These are phyloP conservation scores for Ceratotherium simum DNA, from an alignment of 2,113 vertebrate species.

Conservation along the genomic window DNA sequence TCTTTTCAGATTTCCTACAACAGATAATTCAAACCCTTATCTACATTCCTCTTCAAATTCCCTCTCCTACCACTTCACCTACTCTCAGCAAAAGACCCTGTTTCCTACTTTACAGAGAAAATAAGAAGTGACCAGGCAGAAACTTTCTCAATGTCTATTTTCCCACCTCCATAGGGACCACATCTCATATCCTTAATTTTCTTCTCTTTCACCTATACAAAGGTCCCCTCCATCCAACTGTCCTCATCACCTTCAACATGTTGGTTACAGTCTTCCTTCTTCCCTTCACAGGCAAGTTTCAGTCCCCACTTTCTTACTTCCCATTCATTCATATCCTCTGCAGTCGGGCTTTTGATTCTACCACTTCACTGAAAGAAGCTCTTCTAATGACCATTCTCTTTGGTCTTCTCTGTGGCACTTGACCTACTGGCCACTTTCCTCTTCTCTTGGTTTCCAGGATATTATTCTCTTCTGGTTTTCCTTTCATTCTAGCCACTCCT, in stretches of 20 bases:
- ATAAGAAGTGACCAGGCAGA: neutral
- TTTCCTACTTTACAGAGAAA: neutral
- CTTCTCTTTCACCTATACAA: neutral
- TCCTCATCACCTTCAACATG: neutral
- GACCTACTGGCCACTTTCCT: neutral
- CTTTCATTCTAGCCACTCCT: neutral
- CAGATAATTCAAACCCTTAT: neutral
- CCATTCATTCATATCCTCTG: neutral
- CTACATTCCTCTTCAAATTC: slow-evolving; percentile 42
- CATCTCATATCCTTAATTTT: neutral
- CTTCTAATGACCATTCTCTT: neutral
- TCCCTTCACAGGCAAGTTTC: neutral
- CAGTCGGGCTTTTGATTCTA: slow-evolving; percentile 1
- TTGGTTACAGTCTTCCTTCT: neutral
- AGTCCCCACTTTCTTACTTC: neutral
- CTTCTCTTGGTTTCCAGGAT: neutral
- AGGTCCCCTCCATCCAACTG: neutral
- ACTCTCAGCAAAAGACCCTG: neutral
- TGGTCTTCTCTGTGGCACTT: neutral
- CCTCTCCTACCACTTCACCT: neutral
- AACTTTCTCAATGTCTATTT: neutral
- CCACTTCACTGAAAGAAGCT: neutral
- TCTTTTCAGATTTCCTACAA: neutral
- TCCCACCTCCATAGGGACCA: neutral
- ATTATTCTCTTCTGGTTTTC: neutral